Evolutionary conservation across 2,113 vertebrate species (phyloP).

Genomic region (Cololabis saira): DNA sequence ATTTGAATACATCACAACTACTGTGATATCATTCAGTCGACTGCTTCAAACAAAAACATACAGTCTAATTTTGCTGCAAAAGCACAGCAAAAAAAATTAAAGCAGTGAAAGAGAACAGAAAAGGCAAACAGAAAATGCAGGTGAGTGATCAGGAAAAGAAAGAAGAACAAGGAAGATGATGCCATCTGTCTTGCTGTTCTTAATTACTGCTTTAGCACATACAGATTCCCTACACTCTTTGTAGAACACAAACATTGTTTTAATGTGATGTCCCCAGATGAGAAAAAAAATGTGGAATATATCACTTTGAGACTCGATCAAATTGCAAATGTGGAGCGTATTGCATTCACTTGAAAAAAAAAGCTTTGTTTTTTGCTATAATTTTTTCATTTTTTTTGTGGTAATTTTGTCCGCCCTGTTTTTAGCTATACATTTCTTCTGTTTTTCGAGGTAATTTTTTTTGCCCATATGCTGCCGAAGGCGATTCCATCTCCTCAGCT

Average conservation of each 20-base stretch:
- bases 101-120: neutral
- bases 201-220: slow-evolving; percentile 25
- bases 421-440: too few relatives aligned
- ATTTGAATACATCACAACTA: slow-evolving; percentile 21
- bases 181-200: slow-evolving; percentile 50
- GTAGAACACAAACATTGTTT: slow-evolving; percentile 52
- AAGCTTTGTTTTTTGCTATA: too few relatives aligned
- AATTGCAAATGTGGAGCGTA: slow-evolving; percentile 56
- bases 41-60: slow-evolving; percentile 17
- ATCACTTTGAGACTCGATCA: slow-evolving; percentile 61
- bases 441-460: too few relatives aligned
- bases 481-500: too few relatives aligned
- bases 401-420: too few relatives aligned
- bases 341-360: too few relatives aligned
- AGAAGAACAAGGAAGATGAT: slow-evolving; percentile 47
- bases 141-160: slow-evolving; percentile 39
- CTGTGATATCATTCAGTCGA: slow-evolving; percentile 12
- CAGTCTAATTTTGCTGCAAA: slow-evolving; percentile 8
- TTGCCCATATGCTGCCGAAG: too few relatives aligned
- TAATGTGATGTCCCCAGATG: slow-evolving; percentile 49
- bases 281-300: slow-evolving; percentile 41
- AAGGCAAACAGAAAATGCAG: slow-evolving; percentile 21
- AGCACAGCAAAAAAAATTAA: too few relatives aligned
- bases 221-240: slow-evolving; percentile 19
- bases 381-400: too few relatives aligned